Evolutionary conservation across 2,888 invertebrate genomes (phyloP), one percentile per base, ranked within the genome.

Genomic region (Metopia argyrocephala): DNA sequence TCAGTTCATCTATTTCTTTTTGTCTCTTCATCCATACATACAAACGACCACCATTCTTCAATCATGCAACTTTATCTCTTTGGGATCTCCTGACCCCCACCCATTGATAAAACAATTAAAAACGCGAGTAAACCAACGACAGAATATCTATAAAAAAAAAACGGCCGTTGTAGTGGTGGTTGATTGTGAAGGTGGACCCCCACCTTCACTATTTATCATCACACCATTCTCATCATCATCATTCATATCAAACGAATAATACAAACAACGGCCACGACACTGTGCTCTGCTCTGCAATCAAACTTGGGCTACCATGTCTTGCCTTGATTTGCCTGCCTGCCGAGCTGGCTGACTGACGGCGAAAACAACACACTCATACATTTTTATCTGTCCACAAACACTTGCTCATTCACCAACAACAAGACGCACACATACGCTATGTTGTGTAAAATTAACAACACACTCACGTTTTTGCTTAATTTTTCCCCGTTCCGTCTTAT

Each of bases 401-500:
- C 62, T 64, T 64, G 48, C 68, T 28, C 54, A 62, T 38, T 38
- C 38, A 28, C 57, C 31, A 70, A 78, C 12, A 71, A 75, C 54
- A 38, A 61, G 4, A 21, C 15, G 21, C 65, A 52, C 52, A 52
- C 56, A 62, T n/a, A 25, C 62, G n/a, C n/a, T n/a, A 62, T 9
- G 12, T 15, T 61, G 57, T 65, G 61, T 71, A 65, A 64, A 71
- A 78, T 65, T 73, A 76, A 74, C 70, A 80, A 80, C 76, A 81
- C 74, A 81, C 78, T 74, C 81, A 78, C 66, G 66, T 65, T 78
- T 81, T 74, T 78, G 69, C 57, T 81, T 69, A 3, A 38, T 71
- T 62, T 50, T 57, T 62, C 31, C 23, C 38, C 62, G 65, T 78
- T 75, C 21, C n/a, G 38, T 68, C 74, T 78, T 75, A 74, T 78